Evolutionary conservation across 2,888 invertebrate species (phyloP).

Genomic region (Ganaspis brasiliensis): DNA sequence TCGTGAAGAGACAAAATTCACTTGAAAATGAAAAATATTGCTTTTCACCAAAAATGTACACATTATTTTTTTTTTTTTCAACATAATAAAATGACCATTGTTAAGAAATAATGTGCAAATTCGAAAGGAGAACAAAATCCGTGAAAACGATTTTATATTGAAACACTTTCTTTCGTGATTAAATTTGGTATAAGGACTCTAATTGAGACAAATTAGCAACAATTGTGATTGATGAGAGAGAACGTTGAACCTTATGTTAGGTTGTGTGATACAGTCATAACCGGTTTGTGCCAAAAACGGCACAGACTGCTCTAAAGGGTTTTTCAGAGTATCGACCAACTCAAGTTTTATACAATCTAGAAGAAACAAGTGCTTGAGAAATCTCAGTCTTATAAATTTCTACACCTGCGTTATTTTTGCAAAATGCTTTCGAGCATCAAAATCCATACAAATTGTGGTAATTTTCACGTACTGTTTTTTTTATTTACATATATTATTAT

Average conservation of each 20-base stretch:
- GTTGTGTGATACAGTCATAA: constrained; percentile 34
- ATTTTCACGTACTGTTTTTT: neutral
- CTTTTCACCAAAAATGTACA: too few relatives aligned
- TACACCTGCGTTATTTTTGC: neutral
- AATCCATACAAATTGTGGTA: neutral
- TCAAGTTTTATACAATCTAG: constrained; percentile 24
- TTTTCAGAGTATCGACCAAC: constrained; percentile 27
- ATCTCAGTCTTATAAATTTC: neutral
- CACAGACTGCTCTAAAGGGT: constrained; percentile 8
- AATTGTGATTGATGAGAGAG: constrained; percentile 12
- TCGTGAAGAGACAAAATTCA: too few relatives aligned
- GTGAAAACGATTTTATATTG: too few relatives aligned
- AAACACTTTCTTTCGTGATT: neutral
- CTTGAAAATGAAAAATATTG: too few relatives aligned
- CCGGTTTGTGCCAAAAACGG: constrained; percentile 40
- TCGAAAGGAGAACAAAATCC: too few relatives aligned
- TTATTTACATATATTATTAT: too few relatives aligned
- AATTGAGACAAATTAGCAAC: neutral
- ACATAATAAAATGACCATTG: too few relatives aligned
- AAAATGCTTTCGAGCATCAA: neutral
- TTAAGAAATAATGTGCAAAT: too few relatives aligned
- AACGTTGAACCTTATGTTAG: constrained; percentile 26
- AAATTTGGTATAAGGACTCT: neutral
- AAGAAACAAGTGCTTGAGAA: constrained; percentile 37
- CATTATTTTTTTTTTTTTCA: too few relatives aligned